These are phyloP conservation scores for Ptyas mucosa DNA, from an alignment of 2,113 vertebrate genomes.

Conservation along the genomic window DNA sequence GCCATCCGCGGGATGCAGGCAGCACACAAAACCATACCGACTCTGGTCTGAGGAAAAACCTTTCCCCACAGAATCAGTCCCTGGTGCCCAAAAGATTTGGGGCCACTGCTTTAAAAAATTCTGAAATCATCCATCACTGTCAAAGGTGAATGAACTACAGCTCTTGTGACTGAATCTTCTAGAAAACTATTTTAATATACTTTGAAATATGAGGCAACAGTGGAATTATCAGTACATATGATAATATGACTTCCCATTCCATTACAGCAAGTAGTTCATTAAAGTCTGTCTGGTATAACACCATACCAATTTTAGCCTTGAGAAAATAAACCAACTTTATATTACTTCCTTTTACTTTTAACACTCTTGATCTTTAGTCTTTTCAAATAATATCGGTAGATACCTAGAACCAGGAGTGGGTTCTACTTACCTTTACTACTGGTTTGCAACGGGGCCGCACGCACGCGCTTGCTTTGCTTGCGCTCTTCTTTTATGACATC, in stretches of 20 bases:
- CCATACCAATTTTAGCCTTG: not conserved
- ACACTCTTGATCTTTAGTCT: not conserved
- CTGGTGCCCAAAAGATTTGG: too few species aligned
- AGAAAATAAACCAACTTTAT: not conserved
- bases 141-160: slow-evolving; percentile 13
- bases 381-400: not conserved
- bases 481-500: too few species aligned
- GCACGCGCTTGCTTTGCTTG: too few species aligned
- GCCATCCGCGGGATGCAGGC: too few species aligned
- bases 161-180: not conserved
- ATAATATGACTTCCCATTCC: too few species aligned
- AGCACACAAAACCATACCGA: too few species aligned
- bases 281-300: not conserved
- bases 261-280: not conserved
- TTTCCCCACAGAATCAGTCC: too few species aligned
- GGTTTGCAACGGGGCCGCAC: too few species aligned
- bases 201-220: not conserved
- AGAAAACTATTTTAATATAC: not conserved
- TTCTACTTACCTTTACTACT: too few species aligned
- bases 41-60: too few species aligned
- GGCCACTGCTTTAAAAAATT: not conserved
- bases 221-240: not conserved
- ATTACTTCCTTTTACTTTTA: not conserved
- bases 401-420: too few species aligned
- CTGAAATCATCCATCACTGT: not conserved